A percentile compares a stretch with the other conserved stretches of the same genome.
These are phyloP conservation scores for Gymnocypris eckloni DNA, from an alignment of 2,797 vertebrate genomes.

Conservation along the genomic window DNA sequence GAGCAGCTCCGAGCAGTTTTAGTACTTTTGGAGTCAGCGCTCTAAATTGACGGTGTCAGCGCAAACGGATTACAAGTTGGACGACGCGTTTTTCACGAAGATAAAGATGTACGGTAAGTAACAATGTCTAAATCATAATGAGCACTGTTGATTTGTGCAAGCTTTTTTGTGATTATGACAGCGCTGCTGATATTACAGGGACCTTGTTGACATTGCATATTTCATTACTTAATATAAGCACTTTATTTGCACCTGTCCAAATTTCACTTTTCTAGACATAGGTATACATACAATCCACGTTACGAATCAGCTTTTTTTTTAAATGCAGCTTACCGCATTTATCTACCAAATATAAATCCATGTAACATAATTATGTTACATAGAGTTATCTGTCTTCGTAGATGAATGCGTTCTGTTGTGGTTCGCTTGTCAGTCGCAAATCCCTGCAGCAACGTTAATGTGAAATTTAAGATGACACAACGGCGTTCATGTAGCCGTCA, in stretches of 20 bases:
- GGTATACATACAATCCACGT: background rate
- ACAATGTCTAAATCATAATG: background rate
- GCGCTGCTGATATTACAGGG: background rate
- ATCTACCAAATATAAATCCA: too few species aligned
- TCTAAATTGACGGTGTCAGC: constrained; percentile 50
- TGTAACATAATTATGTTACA: background rate
- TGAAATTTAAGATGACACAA: background rate
- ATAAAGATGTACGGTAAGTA: constrained; percentile 69
- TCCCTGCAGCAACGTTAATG: background rate
- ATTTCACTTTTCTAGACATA: background rate
- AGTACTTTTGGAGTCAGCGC: background rate
- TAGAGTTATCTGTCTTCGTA: background rate
- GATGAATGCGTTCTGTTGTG: background rate
- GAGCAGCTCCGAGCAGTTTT: background rate
- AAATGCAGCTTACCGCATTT: too few species aligned
- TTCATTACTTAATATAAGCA: background rate
- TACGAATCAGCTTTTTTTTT: background rate
- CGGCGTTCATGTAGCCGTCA: background rate
- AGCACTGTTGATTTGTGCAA: background rate
- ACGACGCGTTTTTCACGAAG: constrained; percentile 62
- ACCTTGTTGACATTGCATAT: background rate
- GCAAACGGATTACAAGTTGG: constrained; percentile 70
- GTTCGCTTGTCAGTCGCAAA: background rate
- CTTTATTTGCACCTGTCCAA: background rate
- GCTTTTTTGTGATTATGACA: background rate